Conservation (phyloP, 2,113 vertebrate species). For the Accipiter cooperii region DNA sequence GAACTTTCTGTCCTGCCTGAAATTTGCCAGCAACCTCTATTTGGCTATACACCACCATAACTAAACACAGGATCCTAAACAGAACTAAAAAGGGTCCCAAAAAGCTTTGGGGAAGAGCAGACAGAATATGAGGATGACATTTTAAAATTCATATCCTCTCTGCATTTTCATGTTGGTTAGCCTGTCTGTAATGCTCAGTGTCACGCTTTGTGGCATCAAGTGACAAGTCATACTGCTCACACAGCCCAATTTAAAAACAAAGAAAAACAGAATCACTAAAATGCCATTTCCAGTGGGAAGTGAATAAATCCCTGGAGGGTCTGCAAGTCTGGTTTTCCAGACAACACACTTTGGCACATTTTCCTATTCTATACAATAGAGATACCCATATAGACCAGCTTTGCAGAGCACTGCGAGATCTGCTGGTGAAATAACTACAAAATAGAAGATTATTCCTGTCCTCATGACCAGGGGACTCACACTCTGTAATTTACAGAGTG, state of each 20-base stretch:
- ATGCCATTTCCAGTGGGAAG: background rate
- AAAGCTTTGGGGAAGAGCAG: background rate
- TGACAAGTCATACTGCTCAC: background rate
- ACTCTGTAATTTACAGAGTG: background rate
- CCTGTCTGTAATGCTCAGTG: background rate
- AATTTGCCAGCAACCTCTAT: background rate
- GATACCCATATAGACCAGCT: background rate
- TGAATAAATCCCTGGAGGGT: background rate
- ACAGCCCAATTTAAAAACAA: background rate
- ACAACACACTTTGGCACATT: background rate
- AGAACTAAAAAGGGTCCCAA: background rate
- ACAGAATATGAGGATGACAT: background rate
- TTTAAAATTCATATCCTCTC: background rate
- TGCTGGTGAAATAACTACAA: background rate
- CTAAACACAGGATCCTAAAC: background rate
- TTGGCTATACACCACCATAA: background rate
- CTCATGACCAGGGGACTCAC: accelerated
- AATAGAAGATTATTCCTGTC: background rate
- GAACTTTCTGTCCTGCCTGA: background rate
- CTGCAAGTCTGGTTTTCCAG: background rate
- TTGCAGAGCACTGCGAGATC: background rate
- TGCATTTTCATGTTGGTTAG: background rate
- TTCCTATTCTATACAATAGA: background rate
- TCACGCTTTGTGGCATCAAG: background rate
- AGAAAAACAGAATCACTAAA: background rate